phyloP scores from a whole-genome alignment of 2,113 vertebrate species.

The Megaceryle torquata region DNA sequence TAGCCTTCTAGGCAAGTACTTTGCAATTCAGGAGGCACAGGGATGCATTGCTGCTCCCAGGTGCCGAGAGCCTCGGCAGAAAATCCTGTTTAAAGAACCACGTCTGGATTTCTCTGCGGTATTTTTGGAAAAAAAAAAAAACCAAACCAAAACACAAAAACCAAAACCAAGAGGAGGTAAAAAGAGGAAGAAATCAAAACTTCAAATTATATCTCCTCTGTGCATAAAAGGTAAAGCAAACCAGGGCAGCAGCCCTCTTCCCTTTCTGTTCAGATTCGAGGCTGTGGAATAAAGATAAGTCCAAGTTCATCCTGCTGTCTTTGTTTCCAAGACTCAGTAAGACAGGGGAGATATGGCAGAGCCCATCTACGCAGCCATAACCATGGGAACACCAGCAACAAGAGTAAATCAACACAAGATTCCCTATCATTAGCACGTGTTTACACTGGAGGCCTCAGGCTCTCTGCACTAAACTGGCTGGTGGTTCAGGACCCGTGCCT shows the following conservation, averaged over 20 bases:
- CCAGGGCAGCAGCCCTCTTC: background rate
- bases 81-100: background rate
- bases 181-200: background rate
- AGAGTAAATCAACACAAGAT: background rate
- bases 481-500: background rate
- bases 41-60: background rate
- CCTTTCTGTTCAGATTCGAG: constrained; percentile 10
- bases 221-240: constrained; percentile 3
- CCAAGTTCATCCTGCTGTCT: constrained; percentile 3
- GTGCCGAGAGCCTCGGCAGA: background rate
- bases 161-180: background rate
- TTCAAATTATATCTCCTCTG: background rate
- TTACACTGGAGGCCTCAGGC: background rate
- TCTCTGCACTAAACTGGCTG: background rate
- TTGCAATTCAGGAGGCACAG: background rate
- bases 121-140: background rate
- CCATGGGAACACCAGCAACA: constrained; percentile 54
- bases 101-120: background rate
- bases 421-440: background rate
- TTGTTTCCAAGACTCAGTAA: constrained; percentile 4
- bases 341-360: constrained; percentile 34
- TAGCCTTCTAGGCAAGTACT: background rate
- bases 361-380: constrained; percentile 6
- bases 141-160: too few relatives aligned
- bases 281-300: constrained; percentile 27